These are phyloP conservation scores for Euproctis similis DNA, from an alignment of 2,888 invertebrate species.

Conservation along the genomic window DNA sequence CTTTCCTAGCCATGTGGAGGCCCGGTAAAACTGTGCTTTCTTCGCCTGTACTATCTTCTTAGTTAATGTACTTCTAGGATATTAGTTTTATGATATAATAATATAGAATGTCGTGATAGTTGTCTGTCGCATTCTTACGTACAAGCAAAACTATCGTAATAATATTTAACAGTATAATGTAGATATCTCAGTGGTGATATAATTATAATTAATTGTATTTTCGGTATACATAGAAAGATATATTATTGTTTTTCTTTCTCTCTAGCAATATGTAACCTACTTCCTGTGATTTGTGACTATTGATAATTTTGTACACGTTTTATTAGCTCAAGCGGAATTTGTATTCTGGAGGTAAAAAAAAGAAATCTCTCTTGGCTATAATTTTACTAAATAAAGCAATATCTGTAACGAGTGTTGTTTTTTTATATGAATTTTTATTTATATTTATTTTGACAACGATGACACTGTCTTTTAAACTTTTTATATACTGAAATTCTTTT, in stretches of 20 bases:
- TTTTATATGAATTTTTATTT: constrained; percentile 2
- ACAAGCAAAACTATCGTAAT: too few species aligned
- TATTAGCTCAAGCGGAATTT: constrained; percentile 56
- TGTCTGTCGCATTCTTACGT: too few species aligned
- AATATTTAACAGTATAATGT: constrained; percentile 16
- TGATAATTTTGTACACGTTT: constrained; percentile 66
- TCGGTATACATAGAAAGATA: constrained; percentile 46
- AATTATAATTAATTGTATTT: constrained; percentile 37
- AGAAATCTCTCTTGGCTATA: constrained; percentile 65
- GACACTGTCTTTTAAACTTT: too few species aligned
- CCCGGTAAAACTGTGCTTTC: constrained; percentile 39
- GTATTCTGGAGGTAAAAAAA: constrained; percentile 52
- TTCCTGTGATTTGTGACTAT: constrained; percentile 72
- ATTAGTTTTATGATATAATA: constrained; percentile 19
- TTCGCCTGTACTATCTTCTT: constrained; percentile 45
- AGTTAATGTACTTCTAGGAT: constrained; percentile 44
- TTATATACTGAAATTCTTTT: too few species aligned
- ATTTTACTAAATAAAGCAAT: constrained; percentile 69
- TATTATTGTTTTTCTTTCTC: constrained; percentile 51
- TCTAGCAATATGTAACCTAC: constrained; percentile 48
- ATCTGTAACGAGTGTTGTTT: constrained; percentile 30
- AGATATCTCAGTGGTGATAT: constrained; percentile 57
- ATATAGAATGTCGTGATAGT: background rate
- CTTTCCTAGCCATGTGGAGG: too few species aligned
- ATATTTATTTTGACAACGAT: too few species aligned